Percentiles rank a stretch among this genome's conserved stretches.
phyloP scores from a whole-genome alignment of 2,113 vertebrate species.

The Cariama cristata region DNA sequence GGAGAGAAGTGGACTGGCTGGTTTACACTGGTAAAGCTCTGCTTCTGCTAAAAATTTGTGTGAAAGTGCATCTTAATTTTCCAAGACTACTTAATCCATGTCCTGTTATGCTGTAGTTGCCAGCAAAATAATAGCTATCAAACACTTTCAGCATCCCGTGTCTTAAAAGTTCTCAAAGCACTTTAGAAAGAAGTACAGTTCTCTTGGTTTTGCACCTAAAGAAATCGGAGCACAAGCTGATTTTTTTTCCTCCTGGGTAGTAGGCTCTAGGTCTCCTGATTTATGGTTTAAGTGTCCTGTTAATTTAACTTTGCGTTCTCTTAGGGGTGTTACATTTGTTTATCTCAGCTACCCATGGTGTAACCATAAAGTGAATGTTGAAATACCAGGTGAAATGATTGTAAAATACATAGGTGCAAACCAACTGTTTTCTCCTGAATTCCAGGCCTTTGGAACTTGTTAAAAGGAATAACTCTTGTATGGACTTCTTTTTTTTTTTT shows the following conservation, averaged over 20 bases:
- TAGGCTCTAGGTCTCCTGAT: neutral
- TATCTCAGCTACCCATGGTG: fast-evolving
- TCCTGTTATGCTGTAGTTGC: neutral
- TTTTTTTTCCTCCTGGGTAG: too few relatives aligned
- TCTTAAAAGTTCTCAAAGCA: neutral
- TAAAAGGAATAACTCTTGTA: neutral
- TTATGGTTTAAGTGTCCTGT: neutral
- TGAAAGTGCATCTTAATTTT: neutral
- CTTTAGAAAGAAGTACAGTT: neutral
- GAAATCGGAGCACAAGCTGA: neutral
- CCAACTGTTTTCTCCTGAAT: neutral
- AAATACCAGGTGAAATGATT: neutral
- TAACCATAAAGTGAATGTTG: neutral
- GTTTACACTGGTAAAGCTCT: neutral
- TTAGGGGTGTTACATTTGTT: neutral
- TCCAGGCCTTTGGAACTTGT: neutral
- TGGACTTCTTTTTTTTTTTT: neutral
- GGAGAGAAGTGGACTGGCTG: neutral
- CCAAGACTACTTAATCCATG: neutral
- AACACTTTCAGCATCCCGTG: neutral
- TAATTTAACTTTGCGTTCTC: neutral
- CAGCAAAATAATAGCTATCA: neutral
- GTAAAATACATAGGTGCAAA: neutral
- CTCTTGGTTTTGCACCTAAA: neutral
- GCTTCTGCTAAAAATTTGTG: neutral